Conservation (phyloP, 2,113 vertebrate species). For the Emydura subglobosa region DNA sequence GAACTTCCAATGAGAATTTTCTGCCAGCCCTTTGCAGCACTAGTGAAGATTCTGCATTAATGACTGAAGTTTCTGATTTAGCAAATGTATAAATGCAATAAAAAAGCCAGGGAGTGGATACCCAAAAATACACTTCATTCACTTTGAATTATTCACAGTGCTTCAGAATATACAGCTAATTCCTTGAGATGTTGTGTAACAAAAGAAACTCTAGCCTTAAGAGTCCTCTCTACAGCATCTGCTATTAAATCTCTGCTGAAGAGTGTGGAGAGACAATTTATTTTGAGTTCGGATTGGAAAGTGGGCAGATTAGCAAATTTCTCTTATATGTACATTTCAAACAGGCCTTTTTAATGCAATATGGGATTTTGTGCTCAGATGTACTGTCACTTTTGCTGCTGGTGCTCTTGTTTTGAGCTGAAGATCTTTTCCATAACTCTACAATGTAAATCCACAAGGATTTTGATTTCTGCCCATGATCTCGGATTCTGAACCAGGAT, state of each 20-base stretch:
- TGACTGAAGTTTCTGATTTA: not conserved
- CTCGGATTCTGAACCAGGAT: not conserved
- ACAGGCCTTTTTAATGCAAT: not conserved
- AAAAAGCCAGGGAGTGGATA: not conserved
- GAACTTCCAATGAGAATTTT: not conserved
- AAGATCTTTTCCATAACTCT: constrained; percentile 24
- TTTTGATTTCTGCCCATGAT: not conserved
- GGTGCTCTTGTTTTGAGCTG: constrained; percentile 28
- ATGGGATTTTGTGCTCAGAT: not conserved
- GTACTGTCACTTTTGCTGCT: constrained; percentile 27
- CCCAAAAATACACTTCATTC: fast-evolving
- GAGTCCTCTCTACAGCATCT: not conserved
- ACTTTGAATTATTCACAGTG: not conserved
- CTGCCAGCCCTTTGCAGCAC: fast-evolving
- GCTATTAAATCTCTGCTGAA: not conserved
- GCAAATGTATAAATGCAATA: not conserved
- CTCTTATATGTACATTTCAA: constrained; percentile 5
- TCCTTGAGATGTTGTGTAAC: not conserved
- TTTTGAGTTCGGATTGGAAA: no score
- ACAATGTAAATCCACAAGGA: not conserved
- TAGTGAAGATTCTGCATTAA: not conserved
- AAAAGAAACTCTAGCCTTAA: not conserved
- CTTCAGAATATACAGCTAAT: not conserved
- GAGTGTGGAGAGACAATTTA: not conserved
- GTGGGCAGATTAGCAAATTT: not conserved